A percentile compares a stretch with the other conserved stretches of the same genome.
phyloP scores from a whole-genome alignment of 2,888 invertebrate species.

The Tiliacea citrago region DNA sequence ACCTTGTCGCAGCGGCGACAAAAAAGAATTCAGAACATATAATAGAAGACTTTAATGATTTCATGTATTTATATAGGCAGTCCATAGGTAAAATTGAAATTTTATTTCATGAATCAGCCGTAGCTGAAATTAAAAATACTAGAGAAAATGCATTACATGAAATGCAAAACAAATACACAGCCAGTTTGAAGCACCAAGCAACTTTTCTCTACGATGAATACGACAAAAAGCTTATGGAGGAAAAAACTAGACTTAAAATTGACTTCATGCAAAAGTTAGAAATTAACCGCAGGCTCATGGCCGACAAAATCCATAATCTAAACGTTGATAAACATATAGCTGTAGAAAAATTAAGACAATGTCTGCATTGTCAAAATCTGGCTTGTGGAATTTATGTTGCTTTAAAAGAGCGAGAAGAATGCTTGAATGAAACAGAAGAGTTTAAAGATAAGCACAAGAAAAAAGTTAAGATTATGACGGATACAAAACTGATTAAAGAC shows the following conservation, averaged over 20 bases:
- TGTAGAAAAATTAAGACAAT: slow-evolving; percentile 79
- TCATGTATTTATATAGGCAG: slow-evolving; percentile 74
- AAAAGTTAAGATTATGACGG: slow-evolving; percentile 74
- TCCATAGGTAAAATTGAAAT: slow-evolving; percentile 77
- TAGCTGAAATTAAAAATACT: slow-evolving; percentile 74
- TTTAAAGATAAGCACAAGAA: slow-evolving; percentile 76
- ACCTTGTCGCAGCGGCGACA: slow-evolving; percentile 68
- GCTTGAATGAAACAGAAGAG: slow-evolving; percentile 74
- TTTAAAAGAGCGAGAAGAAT: slow-evolving; percentile 83
- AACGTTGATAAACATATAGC: slow-evolving; percentile 83
- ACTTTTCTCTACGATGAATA: slow-evolving; percentile 78
- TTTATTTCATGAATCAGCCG: slow-evolving; percentile 76
- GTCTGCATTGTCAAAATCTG: slow-evolving; percentile 82
- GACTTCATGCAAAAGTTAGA: slow-evolving; percentile 76
- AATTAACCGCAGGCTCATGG: slow-evolving; percentile 63
- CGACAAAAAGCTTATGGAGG: slow-evolving; percentile 71
- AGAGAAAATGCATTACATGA: slow-evolving; percentile 71
- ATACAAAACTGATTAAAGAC: slow-evolving; percentile 75
- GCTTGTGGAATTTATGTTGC: slow-evolving; percentile 87
- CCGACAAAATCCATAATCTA: slow-evolving; percentile 78
- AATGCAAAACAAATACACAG: slow-evolving; percentile 77
- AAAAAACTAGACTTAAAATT: slow-evolving; percentile 75
- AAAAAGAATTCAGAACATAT: slow-evolving; percentile 76
- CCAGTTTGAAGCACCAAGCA: slow-evolving; percentile 77
- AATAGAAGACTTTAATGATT: slow-evolving; percentile 75